phyloP scores from a whole-genome alignment of 2,797 vertebrate species.

The Poeciliopsis paucimaculata region DNA sequence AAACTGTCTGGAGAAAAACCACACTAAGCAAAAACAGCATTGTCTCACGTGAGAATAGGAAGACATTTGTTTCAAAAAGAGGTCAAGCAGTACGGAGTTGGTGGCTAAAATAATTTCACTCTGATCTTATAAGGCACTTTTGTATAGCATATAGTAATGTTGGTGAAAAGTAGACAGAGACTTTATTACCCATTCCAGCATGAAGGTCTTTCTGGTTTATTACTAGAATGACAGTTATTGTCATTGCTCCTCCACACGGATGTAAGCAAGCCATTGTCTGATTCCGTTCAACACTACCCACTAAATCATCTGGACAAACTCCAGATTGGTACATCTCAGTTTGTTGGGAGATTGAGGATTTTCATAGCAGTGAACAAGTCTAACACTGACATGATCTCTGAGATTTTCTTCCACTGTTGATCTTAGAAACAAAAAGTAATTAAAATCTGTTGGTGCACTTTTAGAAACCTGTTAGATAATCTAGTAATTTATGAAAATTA shows the following conservation, averaged over 20 bases:
- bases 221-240: slow-evolving; percentile 12
- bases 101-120: neutral
- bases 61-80: neutral
- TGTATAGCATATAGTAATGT: neutral
- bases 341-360: slow-evolving; percentile 35
- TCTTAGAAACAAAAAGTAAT: slow-evolving; percentile 12
- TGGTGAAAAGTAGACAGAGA: neutral
- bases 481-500: neutral
- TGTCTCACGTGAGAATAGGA: neutral
- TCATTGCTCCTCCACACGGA: slow-evolving; percentile 8
- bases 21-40: neutral
- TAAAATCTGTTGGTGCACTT: neutral
- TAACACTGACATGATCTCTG: slow-evolving; percentile 23
- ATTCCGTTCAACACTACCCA: neutral
- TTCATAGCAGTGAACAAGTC: slow-evolving; percentile 50
- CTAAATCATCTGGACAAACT: slow-evolving; percentile 32
- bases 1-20: slow-evolving; percentile 8
- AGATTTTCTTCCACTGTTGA: slow-evolving; percentile 40
- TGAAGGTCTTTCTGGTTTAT: slow-evolving; percentile 6
- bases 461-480: neutral
- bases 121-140: neutral
- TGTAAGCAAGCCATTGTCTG: neutral
- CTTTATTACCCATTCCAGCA: neutral
- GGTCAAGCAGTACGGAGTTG: neutral
- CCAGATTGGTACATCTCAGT: slow-evolving; percentile 39